Percentiles rank a stretch among this genome's conserved stretches.
These are phyloP conservation scores for Montipora capricornis DNA, from an alignment of 64 coral and sea anemone species.

Conservation along the genomic window DNA sequence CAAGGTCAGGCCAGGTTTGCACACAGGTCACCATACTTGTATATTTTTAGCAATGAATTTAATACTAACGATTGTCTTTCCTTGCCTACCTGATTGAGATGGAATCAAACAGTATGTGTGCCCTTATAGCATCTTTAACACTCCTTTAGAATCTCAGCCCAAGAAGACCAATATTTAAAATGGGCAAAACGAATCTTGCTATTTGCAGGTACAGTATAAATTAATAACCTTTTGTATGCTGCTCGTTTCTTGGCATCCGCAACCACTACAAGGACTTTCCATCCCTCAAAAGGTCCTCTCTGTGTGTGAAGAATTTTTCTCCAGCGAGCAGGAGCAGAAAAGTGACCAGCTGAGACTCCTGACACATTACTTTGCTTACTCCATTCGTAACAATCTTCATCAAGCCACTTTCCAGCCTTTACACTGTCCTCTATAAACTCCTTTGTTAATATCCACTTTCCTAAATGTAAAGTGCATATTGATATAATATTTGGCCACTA, in stretches of 20 bases:
- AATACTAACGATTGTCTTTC: too few species aligned
- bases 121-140: too few species aligned
- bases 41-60: too few species aligned
- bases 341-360: slow-evolving; percentile 23
- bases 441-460: slow-evolving; percentile 91
- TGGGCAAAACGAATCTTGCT: too few species aligned
- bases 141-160: too few species aligned
- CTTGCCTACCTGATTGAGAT: too few species aligned
- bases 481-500: neutral
- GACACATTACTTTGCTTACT: slow-evolving; percentile 14
- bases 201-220: neutral
- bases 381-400: slow-evolving; percentile 93
- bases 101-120: too few species aligned
- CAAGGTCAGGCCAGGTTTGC: too few species aligned
- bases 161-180: too few species aligned
- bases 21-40: too few species aligned
- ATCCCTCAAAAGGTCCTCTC: slow-evolving; percentile 71
- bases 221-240: slow-evolving; percentile 78
- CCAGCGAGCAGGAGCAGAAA: slow-evolving; percentile 79
- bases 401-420: slow-evolving; percentile 76
- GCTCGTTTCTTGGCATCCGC: slow-evolving; percentile 76
- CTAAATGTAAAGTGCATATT: slow-evolving; percentile 11
- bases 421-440: slow-evolving; percentile 81
- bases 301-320: slow-evolving; percentile 49
- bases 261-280: slow-evolving; percentile 74